Percentiles rank a stretch among this genome's conserved stretches.
phyloP scores from a whole-genome alignment of 1,140 invertebrate species.

The Heliconius nattereri region DNA sequence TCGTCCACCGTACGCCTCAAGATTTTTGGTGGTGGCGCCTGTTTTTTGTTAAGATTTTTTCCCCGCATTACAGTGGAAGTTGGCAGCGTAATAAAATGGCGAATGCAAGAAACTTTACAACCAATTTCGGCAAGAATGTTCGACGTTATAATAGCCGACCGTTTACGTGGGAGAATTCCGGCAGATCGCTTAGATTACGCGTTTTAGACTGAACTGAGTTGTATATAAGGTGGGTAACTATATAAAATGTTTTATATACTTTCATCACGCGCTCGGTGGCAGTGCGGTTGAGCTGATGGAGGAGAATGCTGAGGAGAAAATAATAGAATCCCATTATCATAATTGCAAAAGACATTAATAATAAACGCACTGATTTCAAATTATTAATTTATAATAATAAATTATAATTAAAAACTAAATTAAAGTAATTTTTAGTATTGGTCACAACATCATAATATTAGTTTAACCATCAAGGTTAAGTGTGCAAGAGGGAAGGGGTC shows the following conservation, averaged over 20 bases:
- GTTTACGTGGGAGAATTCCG: conserved; percentile 56
- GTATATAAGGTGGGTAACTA: no score
- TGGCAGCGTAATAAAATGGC: conserved; percentile 76
- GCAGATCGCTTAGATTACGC: conserved; percentile 44
- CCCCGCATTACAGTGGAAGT: conserved; percentile 65
- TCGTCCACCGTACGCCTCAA: conserved; percentile 45
- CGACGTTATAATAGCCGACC: conserved; percentile 58
- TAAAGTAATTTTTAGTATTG: no score
- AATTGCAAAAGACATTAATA: not conserved
- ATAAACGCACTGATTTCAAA: not conserved
- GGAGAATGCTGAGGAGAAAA: not conserved
- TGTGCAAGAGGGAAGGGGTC: no score
- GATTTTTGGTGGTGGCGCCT: conserved; percentile 75
- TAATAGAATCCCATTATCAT: not conserved
- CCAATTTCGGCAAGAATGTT: conserved; percentile 65
- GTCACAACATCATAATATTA: no score
- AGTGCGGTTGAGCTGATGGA: not conserved
- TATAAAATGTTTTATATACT: not conserved
- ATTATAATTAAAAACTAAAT: no score
- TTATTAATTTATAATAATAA: no score
- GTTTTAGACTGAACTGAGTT: conserved; percentile 40
- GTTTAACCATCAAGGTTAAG: no score
- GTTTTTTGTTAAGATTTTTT: conserved; percentile 76
- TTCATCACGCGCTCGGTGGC: not conserved
- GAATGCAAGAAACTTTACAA: conserved; percentile 73